phyloP scores from a whole-genome alignment of 2,888 invertebrate species.

The Scrobipalpa atriplicella region DNA sequence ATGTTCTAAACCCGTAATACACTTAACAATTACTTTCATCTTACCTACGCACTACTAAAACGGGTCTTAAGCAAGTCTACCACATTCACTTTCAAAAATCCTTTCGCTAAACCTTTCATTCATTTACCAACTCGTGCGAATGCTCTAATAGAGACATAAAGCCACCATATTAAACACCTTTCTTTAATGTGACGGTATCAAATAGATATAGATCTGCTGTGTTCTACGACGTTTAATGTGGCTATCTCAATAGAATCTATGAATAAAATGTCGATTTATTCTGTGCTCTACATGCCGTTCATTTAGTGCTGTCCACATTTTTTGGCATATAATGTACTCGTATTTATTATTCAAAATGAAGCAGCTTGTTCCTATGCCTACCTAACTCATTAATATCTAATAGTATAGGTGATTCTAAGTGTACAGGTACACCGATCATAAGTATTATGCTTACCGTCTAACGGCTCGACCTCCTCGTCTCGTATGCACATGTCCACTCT shows the following conservation, averaged over 20 bases:
- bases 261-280: neutral
- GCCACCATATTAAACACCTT: neutral
- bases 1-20: constrained; percentile 30
- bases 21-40: constrained; percentile 52
- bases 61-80: constrained; percentile 49
- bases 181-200: neutral
- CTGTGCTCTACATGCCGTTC: neutral
- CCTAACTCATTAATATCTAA: neutral
- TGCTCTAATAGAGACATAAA: constrained; percentile 24
- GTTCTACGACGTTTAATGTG: neutral
- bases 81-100: constrained; percentile 65
- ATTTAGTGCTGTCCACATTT: no score
- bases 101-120: constrained; percentile 48
- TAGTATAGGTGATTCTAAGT: no score
- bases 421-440: no score
- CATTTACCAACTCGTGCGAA: constrained; percentile 27
- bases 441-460: neutral
- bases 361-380: no score
- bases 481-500: neutral
- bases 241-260: neutral
- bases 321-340: no score
- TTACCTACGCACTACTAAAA: constrained; percentile 27
- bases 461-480: constrained; percentile 21
- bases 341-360: no score
- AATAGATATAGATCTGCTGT: neutral